Percentiles rank a stretch among this genome's conserved stretches.
Conservation (phyloP, 2,797 vertebrate species). For the Atherinosoma microstoma region DNA sequence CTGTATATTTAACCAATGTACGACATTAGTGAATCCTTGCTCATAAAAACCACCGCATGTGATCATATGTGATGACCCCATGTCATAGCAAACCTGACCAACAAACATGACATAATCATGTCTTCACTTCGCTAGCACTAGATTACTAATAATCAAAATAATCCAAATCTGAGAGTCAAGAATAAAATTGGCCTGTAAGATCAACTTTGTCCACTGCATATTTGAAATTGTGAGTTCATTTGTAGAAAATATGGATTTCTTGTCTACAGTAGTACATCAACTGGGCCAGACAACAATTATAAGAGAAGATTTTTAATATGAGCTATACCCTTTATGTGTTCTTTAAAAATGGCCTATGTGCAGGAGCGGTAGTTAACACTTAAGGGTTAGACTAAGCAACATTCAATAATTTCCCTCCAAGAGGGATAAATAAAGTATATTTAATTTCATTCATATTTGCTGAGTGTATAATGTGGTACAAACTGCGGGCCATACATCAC, state of each 20-base stretch:
- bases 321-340: constrained; percentile 19
- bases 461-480: constrained; percentile 36
- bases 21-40: constrained; percentile 47
- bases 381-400: constrained; percentile 10
- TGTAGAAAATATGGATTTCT: constrained; percentile 6
- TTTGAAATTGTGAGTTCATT: background rate
- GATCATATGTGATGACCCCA: constrained; percentile 40
- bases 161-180: background rate
- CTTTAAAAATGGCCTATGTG: constrained; percentile 30
- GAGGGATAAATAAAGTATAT: too few relatives aligned
- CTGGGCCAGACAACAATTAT: constrained; percentile 9
- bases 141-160: constrained; percentile 10
- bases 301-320: constrained; percentile 30
- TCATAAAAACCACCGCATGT: constrained; percentile 38
- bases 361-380: constrained; percentile 15
- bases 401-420: too few relatives aligned
- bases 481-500: constrained; percentile 54
- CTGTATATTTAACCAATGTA: constrained; percentile 34
- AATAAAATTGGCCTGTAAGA: background rate
- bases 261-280: constrained; percentile 18
- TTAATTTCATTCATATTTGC: background rate
- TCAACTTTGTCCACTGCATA: background rate
- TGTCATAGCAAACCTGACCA: constrained; percentile 31
- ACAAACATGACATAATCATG: constrained; percentile 37
- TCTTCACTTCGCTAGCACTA: constrained; percentile 15